A percentile compares a stretch with the other conserved stretches of the same genome.
Evolutionary conservation across 2,888 invertebrate genomes (phyloP).

Genomic region (Seira musarum): DNA sequence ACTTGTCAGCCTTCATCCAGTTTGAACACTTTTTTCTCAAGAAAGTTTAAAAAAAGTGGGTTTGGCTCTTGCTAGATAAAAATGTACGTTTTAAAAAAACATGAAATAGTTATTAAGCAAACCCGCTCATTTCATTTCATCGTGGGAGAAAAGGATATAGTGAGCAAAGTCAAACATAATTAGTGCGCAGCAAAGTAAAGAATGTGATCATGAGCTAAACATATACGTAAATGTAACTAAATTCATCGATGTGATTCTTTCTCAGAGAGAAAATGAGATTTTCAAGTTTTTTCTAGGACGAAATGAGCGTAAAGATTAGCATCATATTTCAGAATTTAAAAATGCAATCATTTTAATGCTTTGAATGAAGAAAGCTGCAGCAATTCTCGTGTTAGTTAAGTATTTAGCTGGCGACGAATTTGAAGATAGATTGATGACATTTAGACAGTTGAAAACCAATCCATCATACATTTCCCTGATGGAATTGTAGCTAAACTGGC

Average conservation of each 20-base stretch:
- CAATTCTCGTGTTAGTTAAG: no score
- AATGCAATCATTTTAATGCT: conserved; percentile 52
- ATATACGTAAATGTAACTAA: no score
- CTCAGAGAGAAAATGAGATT: conserved; percentile 31
- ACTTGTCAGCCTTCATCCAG: conserved; percentile 33
- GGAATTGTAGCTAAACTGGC: no score
- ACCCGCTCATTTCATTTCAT: no score
- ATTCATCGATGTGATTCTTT: conserved; percentile 46
- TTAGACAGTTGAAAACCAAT: conserved; percentile 39
- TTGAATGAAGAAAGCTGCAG: conserved; percentile 30
- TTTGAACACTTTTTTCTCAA: neutral
- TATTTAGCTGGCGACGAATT: no score
- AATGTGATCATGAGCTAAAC: conserved; percentile 18
- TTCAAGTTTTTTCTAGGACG: conserved; percentile 16
- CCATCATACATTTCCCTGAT: conserved; percentile 51
- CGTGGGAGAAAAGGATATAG: no score
- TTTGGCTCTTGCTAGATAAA: neutral
- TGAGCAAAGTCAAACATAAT: conserved; percentile 57
- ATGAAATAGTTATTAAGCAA: conserved; percentile 59
- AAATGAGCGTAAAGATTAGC: no score
- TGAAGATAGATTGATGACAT: no score
- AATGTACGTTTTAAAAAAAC: conserved; percentile 17
- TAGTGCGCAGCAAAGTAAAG: conserved; percentile 21
- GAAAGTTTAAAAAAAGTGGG: conserved; percentile 1
- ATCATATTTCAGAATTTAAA: no score